Conservation (phyloP, 2,113 vertebrate genomes). For the Bambusicola thoracicus region DNA sequence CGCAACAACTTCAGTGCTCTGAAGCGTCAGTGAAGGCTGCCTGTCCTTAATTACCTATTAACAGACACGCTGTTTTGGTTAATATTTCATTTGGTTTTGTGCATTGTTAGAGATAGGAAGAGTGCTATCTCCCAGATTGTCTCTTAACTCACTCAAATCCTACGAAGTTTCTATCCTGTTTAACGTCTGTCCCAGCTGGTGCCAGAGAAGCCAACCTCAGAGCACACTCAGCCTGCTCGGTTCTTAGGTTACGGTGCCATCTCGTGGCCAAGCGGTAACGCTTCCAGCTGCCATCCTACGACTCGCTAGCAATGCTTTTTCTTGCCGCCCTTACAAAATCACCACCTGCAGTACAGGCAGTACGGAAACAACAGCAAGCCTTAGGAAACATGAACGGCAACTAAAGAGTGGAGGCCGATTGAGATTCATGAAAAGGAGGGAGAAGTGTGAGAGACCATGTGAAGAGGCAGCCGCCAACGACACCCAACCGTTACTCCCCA, state of each 20-base stretch:
- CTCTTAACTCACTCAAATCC: not conserved
- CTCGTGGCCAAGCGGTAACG: not conserved
- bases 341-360: rapidly evolving
- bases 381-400: not conserved
- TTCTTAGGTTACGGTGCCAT: not conserved
- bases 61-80: not conserved
- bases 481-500: not conserved
- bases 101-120: not conserved
- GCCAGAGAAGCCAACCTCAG: not conserved
- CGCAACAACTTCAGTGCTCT: not conserved
- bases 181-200: too few species aligned
- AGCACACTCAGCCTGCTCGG: not conserved
- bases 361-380: not conserved
- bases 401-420: not conserved
- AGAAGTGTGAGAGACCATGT: too few species aligned
- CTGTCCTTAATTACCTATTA: not conserved
- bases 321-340: not conserved
- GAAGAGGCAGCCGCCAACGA: not conserved
- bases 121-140: not conserved
- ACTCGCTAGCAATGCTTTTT: not conserved
- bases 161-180: not conserved
- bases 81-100: not conserved
- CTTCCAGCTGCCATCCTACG: not conserved
- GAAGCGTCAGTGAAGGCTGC: not conserved
- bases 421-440: not conserved